phyloP scores from a whole-genome alignment of 1,140 invertebrate species.

The Caenorhabditis latens region DNA sequence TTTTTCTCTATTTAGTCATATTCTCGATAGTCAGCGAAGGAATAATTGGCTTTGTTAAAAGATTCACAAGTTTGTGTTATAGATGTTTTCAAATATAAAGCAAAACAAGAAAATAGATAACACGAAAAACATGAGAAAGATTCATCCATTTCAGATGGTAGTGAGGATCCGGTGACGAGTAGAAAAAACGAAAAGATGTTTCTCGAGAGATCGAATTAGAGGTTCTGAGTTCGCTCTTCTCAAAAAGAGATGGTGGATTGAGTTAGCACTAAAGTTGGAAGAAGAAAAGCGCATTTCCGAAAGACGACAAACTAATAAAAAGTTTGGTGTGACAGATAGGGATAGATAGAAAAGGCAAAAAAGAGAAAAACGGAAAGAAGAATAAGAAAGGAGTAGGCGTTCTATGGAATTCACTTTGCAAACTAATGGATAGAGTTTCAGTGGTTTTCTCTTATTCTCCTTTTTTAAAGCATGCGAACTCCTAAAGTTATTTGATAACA shows the following conservation, averaged over 20 bases:
- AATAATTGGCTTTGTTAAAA: constrained; percentile 2
- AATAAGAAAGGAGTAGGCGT: not conserved
- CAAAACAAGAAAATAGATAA: constrained; percentile 3
- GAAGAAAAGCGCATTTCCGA: constrained; percentile 38
- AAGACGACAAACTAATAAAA: constrained; percentile 45
- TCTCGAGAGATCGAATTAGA: constrained; percentile 43
- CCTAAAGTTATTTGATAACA: not conserved
- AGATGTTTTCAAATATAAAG: not conserved
- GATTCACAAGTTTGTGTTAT: not conserved
- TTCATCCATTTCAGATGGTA: constrained; percentile 22
- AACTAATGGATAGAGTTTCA: not conserved
- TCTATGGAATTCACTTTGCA: not conserved
- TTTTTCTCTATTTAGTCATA: not conserved
- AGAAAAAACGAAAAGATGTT: constrained; percentile 23
- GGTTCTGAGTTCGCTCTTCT: constrained; percentile 45
- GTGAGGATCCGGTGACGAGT: constrained; percentile 32
- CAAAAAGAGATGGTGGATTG: constrained; percentile 18
- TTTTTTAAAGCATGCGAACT: too few species aligned
- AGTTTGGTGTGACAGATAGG: constrained; percentile 32
- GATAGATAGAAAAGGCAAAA: not conserved
- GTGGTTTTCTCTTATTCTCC: not conserved
- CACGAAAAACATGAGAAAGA: not conserved
- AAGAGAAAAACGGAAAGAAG: not conserved
- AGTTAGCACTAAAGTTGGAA: constrained; percentile 14
- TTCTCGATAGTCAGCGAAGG: not conserved